Evolutionary conservation across 2,113 vertebrate species (phyloP), one percentile per base, ranked within the genome.

Genomic region (Psettodes erumei): DNA sequence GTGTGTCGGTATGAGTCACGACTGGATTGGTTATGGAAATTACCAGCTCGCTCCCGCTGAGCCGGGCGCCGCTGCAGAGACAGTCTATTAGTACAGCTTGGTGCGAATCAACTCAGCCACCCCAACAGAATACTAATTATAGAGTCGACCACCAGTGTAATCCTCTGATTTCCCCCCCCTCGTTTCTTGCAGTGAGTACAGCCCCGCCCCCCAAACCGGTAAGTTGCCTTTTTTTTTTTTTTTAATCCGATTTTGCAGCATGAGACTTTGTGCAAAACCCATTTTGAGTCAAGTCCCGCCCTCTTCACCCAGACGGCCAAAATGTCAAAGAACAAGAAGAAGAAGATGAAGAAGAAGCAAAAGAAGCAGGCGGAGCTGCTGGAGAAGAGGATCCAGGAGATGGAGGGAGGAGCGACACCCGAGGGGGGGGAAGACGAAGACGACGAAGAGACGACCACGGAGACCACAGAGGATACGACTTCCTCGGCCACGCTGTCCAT

Each of bases 301-400:
- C 0, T 62, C 1, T 51, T 13, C 59, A 10, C 59, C 38, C 87
- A 99, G 96, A 90, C 91, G 82, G 95, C 92, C 82, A 99, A 98
- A 94, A 97, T 99, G 96, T 98, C 97, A 64, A 99, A 98, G 93
- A 98, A 98, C 88, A 98, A 98, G 91, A 98, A 98, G 89, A 98
- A 96, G 91, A 98, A 97, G 89, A 93, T 98, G 93, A 98, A 97
- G 94, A 98, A 98, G 92, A 99, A 99, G 88, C 97, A 98, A 90
- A 98, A 95, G 87, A 95, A 96, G 25, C 97, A 99, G 85, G 97
- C 97, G 0, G 96, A 98, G 85, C 85, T 98, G 77, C 91, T 98
- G 75, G 97, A 99, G 92, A 97, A 97, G 75, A 90, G 96, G 77
- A 96, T 97, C 84, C 95, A 96, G 82, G 97, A 98, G 80, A 96